Percentiles rank a stretch among this genome's conserved stretches.
Conservation (phyloP, 2,888 invertebrate genomes). For the Deroplatys truncata region DNA sequence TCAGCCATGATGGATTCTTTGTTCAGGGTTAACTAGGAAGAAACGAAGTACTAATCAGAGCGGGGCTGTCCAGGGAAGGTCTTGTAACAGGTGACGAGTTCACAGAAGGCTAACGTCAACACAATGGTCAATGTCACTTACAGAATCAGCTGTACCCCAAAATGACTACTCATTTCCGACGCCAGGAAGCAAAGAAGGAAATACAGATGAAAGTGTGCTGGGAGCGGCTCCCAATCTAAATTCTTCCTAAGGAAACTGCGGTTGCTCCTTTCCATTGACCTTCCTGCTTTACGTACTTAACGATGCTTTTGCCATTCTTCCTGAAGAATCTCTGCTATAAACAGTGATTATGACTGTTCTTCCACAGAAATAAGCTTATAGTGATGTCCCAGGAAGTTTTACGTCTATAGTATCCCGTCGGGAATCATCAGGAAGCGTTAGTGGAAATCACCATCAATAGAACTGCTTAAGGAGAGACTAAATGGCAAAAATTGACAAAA, state of each 20-base stretch:
- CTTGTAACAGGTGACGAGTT: not conserved
- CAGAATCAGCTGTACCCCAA: not conserved
- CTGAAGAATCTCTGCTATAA: not conserved
- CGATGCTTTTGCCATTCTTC: not conserved
- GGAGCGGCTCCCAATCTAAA: not conserved
- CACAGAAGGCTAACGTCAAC: not conserved
- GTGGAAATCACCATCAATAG: too few species aligned
- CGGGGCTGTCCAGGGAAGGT: not conserved
- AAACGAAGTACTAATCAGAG: not conserved
- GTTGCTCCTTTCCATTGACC: not conserved
- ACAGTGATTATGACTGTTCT: not conserved
- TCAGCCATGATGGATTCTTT: not conserved
- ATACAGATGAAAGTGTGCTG: not conserved
- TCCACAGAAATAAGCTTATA: not conserved
- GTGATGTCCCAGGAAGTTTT: not conserved
- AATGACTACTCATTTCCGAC: not conserved
- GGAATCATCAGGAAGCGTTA: not conserved
- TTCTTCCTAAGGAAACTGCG: not conserved
- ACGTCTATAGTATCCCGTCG: not conserved
- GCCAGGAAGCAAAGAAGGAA: not conserved
- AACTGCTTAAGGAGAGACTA: too few species aligned
- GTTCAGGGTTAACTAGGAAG: not conserved
- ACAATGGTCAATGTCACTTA: not conserved
- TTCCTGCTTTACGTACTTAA: not conserved
- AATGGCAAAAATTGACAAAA: too few species aligned